A percentile compares a stretch with the other conserved stretches of the same genome.
Conservation (phyloP, 2,797 vertebrate species). For the Sitta carolinensis region DNA sequence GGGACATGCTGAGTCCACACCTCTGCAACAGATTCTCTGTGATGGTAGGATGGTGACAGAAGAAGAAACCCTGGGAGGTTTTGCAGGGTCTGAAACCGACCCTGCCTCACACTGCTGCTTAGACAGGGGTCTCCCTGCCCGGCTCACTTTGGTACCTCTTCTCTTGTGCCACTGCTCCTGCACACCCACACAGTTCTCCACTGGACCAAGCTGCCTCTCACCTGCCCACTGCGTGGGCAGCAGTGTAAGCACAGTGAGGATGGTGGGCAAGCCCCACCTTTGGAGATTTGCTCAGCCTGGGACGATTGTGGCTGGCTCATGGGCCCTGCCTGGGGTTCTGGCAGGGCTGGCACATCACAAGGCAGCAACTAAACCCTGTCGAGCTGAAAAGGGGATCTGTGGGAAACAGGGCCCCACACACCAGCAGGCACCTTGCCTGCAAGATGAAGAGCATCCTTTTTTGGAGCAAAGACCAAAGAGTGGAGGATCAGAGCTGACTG, state of each 20-base stretch:
- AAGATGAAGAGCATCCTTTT: neutral
- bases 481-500: neutral
- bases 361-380: neutral
- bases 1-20: no score
- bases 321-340: neutral
- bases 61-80: neutral
- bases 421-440: neutral
- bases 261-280: neutral
- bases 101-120: neutral
- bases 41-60: neutral
- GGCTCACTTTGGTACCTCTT: neutral
- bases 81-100: neutral
- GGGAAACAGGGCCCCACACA: neutral
- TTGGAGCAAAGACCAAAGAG: neutral
- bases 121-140: neutral
- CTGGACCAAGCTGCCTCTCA: neutral
- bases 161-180: neutral
- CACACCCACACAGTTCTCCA: neutral
- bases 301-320: neutral
- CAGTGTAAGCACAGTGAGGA: rapidly evolving
- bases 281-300: neutral
- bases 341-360: neutral
- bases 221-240: rapidly evolving
- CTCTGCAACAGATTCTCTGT: neutral
- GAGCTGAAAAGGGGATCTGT: neutral